phyloP scores from a whole-genome alignment of 2,797 vertebrate genomes.

The Syndactyla subalaris region DNA sequence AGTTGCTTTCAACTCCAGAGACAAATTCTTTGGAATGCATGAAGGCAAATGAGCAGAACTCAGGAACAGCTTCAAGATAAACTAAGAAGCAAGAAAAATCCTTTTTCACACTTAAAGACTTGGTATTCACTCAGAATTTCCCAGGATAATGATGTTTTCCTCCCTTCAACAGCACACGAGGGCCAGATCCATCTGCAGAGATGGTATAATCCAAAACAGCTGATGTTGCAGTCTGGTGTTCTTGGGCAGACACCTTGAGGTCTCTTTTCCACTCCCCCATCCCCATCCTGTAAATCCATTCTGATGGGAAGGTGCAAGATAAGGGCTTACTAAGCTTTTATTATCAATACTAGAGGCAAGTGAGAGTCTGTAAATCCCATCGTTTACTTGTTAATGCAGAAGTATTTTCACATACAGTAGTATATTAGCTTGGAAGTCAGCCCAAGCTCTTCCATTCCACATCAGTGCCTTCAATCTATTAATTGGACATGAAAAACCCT shows the following conservation, averaged over 20 bases:
- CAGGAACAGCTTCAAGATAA: background rate
- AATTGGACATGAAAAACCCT: background rate
- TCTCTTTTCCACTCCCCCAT: background rate
- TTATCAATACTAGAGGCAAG: background rate
- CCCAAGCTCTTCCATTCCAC: constrained; percentile 14
- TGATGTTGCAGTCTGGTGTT: background rate
- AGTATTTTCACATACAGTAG: background rate
- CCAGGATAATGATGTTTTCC: background rate
- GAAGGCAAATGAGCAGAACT: background rate
- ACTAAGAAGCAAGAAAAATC: constrained; percentile 14
- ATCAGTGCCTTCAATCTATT: constrained; percentile 19
- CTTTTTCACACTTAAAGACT: background rate
- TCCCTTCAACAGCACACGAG: background rate
- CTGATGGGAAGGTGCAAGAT: background rate
- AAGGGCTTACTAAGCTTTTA: background rate
- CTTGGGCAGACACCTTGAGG: background rate
- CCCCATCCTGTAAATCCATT: background rate
- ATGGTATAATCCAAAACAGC: background rate
- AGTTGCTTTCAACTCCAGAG: background rate
- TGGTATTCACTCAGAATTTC: background rate
- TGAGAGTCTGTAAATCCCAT: background rate
- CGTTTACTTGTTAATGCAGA: background rate
- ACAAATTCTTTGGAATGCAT: background rate
- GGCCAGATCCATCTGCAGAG: background rate
- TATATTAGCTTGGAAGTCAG: constrained; percentile 44